phyloP scores from a whole-genome alignment of 2,888 invertebrate species.

The Tiliacea citrago region DNA sequence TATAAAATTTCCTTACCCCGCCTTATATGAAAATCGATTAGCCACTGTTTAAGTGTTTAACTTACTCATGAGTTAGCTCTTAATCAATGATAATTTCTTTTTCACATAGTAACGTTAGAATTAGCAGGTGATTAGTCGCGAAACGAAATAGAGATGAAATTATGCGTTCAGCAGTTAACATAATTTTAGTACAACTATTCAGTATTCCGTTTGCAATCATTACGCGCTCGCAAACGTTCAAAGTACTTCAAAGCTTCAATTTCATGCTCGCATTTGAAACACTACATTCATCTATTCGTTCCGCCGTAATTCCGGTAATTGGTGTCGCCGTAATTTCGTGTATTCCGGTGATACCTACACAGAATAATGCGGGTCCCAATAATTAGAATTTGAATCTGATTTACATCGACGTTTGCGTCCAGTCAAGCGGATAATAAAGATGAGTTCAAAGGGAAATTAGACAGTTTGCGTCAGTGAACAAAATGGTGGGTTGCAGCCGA shows the following conservation, averaged over 20 bases:
- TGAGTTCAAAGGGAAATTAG: constrained; percentile 35
- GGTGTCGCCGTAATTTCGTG: background rate
- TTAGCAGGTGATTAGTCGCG: too few species aligned
- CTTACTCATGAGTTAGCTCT: too few species aligned
- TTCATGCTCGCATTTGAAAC: background rate
- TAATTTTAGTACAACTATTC: background rate
- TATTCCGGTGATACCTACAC: background rate
- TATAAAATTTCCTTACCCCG: too few species aligned
- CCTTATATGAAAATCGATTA: too few species aligned
- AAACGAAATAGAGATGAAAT: too few species aligned
- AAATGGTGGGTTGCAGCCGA: background rate
- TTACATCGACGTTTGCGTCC: constrained; percentile 25
- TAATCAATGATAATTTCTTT: too few species aligned
- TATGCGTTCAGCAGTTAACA: too few species aligned
- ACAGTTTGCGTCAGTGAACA: constrained; percentile 21
- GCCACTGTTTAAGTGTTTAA: too few species aligned
- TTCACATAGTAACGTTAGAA: too few species aligned
- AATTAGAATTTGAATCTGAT: constrained; percentile 33
- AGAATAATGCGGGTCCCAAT: constrained; percentile 18
- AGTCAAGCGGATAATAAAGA: constrained; percentile 24
- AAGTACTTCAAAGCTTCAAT: constrained; percentile 5
- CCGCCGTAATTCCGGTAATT: background rate
- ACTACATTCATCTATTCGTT: constrained; percentile 4
- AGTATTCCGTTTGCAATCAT: background rate
- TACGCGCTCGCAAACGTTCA: background rate